Base-by-base conservation (phyloP, 2,888 invertebrate species). In the Teinopalpus imperialis region DNA sequence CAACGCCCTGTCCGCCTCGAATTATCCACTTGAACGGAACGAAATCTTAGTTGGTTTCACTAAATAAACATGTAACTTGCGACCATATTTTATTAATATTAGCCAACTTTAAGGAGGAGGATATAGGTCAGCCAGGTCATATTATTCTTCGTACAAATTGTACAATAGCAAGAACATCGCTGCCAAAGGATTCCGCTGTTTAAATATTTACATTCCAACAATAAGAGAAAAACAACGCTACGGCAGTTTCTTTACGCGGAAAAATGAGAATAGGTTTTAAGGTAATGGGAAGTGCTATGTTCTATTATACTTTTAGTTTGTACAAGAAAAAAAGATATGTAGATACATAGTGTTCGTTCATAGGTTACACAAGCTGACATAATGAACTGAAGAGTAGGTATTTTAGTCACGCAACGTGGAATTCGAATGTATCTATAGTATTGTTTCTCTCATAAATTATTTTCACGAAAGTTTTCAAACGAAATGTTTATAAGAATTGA, bases 321-420 rank as follows among this genome's bases (percentile, higher is more conserved):
- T 59, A n/a, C n/a, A n/a, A n/a, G n/a, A n/a, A n/a, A n/a, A n/a
- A n/a, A n/a, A n/a, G n/a, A n/a, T n/a, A n/a, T 54, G 57, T 49
- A 6, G 56, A 54, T 56, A 59, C 47, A 51, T 75, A 66, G 76
- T 70, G 72, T 73, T 71, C 61, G 59, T 61, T 32, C 18, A 43
- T 36, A n/a, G n/a, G n/a, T n/a, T n/a, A n/a, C n/a, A n/a, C n/a
- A n/a, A n/a, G n/a, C n/a, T n/a, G n/a, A n/a, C n/a, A n/a, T n/a
- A n/a, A n/a, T n/a, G n/a, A n/a, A n/a, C n/a, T n/a, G n/a, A n/a
- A n/a, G n/a, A n/a, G n/a, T n/a, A n/a, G n/a, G n/a, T n/a, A n/a
- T n/a, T n/a, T n/a, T n/a, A n/a, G n/a, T n/a, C n/a, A n/a, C n/a
- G n/a, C n/a, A n/a, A n/a, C n/a, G n/a, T n/a, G n/a, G n/a, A n/a